Evolutionary conservation across 2,797 vertebrate genomes (phyloP).

Genomic region (Dermochelys coriacea): DNA sequence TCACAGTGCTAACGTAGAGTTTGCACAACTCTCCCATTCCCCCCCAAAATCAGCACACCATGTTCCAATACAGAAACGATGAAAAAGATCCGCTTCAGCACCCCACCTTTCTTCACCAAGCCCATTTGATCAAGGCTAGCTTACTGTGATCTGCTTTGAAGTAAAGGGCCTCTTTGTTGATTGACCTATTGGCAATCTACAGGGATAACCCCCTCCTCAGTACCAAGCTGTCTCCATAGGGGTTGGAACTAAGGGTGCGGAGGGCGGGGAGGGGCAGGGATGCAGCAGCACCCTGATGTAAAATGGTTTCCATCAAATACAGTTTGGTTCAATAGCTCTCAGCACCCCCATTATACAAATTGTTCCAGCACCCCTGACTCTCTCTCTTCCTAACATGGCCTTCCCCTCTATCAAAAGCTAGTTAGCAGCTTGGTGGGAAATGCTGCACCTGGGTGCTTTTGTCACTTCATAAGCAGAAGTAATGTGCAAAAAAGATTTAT

Average conservation of each 20-base stretch:
- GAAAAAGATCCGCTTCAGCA: background rate
- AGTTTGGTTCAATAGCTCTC: too few species aligned
- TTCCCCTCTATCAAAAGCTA: background rate
- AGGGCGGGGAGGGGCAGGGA: too few species aligned
- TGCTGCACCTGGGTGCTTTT: slow-evolving; percentile 39
- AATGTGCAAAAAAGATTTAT: slow-evolving; percentile 28
- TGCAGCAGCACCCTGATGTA: too few species aligned
- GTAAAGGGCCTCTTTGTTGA: background rate
- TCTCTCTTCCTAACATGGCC: background rate
- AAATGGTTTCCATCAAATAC: too few species aligned
- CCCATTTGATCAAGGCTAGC: accelerated
- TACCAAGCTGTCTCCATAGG: background rate
- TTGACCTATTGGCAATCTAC: background rate
- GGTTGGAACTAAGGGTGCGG: too few species aligned
- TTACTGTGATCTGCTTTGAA: background rate
- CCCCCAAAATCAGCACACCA: accelerated
- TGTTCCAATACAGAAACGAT: background rate
- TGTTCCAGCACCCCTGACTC: background rate
- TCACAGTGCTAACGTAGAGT: background rate
- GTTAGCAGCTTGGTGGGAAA: background rate
- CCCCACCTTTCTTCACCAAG: background rate
- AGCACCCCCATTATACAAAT: too few species aligned
- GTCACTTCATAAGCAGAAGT: slow-evolving; percentile 7
- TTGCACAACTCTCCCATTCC: background rate
- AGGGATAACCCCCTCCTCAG: background rate